Conservation (phyloP, 1,140 invertebrate genomes). For the Pseudomyrmex cubaensis region DNA sequence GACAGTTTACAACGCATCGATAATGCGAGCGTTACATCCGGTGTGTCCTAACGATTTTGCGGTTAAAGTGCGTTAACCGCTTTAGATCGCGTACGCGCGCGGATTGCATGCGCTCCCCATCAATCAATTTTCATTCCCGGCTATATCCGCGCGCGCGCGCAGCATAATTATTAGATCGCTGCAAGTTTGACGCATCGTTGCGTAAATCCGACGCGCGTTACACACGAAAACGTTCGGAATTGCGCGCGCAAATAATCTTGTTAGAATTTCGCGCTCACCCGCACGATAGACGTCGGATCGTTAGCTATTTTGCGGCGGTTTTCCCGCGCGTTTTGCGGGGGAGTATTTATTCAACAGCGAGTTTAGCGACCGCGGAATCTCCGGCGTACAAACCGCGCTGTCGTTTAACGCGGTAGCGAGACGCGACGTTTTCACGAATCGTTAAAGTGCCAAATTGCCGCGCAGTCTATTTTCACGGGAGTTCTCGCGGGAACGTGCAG, state of each 20-base stretch:
- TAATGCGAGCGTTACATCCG: no score
- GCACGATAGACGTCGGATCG: no score
- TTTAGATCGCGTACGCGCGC: neutral
- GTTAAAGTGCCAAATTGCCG: conserved; percentile 51
- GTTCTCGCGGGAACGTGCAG: no score
- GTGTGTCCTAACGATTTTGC: neutral
- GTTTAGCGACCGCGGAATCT: neutral
- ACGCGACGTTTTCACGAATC: conserved; percentile 33
- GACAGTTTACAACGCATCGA: neutral
- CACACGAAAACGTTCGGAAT: no score
- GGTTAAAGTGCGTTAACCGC: neutral
- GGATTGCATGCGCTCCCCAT: neutral
- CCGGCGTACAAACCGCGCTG: neutral
- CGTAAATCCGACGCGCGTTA: neutral
- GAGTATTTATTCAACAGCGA: no score
- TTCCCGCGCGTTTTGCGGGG: no score
- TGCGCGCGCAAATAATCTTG: no score
- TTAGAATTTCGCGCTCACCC: no score
- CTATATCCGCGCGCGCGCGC: neutral
- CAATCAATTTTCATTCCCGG: conserved; percentile 18
- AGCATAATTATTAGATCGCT: conserved; percentile 4
- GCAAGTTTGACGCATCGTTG: neutral
- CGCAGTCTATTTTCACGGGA: neutral
- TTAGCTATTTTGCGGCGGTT: no score
- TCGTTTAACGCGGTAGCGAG: neutral